These are phyloP conservation scores for Drosophila albomicans DNA, from an alignment of 1,140 invertebrate genomes.

Conservation along the genomic window DNA sequence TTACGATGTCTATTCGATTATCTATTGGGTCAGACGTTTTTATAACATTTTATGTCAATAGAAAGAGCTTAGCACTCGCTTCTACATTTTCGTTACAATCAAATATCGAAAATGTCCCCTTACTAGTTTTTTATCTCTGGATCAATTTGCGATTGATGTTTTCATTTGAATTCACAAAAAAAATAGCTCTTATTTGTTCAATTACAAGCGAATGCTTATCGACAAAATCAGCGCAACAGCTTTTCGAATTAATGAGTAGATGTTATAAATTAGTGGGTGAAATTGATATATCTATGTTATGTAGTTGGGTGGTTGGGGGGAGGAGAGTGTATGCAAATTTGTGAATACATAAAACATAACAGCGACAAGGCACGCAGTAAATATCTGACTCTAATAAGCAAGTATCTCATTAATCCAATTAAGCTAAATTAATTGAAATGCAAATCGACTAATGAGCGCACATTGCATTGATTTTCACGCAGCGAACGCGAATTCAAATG, in stretches of 20 bases:
- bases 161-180: background rate
- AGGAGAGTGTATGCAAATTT: constrained; percentile 61
- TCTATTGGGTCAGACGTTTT: constrained; percentile 48
- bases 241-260: constrained; percentile 67
- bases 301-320: background rate
- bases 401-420: constrained; percentile 81
- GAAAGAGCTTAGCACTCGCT: constrained; percentile 17
- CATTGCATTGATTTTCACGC: constrained; percentile 55
- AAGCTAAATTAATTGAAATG: constrained; percentile 79
- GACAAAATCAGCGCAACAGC: constrained; percentile 56
- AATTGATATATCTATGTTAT: constrained; percentile 61
- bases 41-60: constrained; percentile 63
- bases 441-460: constrained; percentile 78
- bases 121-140: constrained; percentile 18
- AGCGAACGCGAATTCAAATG: constrained; percentile 39
- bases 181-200: constrained; percentile 35
- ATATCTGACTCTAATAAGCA: constrained; percentile 65
- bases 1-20: constrained; percentile 66
- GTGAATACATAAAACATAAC: constrained; percentile 47
- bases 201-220: constrained; percentile 59
- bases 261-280: constrained; percentile 59
- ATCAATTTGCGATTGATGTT: constrained; percentile 43
- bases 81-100: background rate
- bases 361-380: constrained; percentile 42
- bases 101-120: constrained; percentile 5